Conservation (phyloP, 2,888 invertebrate species). For the Cistogaster globosa region DNA sequence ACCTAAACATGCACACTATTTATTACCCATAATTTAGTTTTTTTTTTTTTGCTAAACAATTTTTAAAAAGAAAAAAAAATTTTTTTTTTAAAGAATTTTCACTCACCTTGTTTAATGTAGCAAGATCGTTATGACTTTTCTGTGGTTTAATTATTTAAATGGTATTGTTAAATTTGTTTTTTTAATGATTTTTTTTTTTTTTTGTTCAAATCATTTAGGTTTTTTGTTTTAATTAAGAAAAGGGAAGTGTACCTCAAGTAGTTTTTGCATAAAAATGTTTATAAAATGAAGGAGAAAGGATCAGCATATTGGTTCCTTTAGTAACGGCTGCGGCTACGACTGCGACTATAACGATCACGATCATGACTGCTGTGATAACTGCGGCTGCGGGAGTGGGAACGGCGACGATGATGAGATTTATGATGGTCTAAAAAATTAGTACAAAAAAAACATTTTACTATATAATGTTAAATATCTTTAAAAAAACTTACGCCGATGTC, state of each 20-base stretch:
- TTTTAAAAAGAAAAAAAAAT: constrained; percentile 36
- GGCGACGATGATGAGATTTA: constrained; percentile 77
- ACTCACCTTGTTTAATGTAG: constrained; percentile 73
- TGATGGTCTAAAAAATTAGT: constrained; percentile 75
- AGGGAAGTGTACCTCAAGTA: constrained; percentile 75
- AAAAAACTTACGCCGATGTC: constrained; percentile 77
- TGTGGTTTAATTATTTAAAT: constrained; percentile 73
- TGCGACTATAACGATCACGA: constrained; percentile 78
- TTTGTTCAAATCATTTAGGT: constrained; percentile 61
- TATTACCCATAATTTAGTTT: constrained; percentile 16
- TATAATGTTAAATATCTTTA: not conserved
- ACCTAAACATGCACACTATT: constrained; percentile 67
- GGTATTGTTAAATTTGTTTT: constrained; percentile 68
- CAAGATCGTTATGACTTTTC: constrained; percentile 71
- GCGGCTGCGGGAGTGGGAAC: constrained; percentile 78
- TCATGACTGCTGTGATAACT: constrained; percentile 77
- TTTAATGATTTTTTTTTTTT: constrained; percentile 70
- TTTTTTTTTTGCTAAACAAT: constrained; percentile 5
- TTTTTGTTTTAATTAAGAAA: constrained; percentile 68
- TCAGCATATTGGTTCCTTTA: constrained; percentile 70
- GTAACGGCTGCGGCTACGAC: constrained; percentile 81
- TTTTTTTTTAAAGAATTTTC: constrained; percentile 29
- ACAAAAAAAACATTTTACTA: too few species aligned
- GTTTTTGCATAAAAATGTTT: constrained; percentile 33
- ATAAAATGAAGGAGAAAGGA: constrained; percentile 16